Percentiles rank a stretch among this genome's conserved stretches.
Conservation (phyloP, 2,113 vertebrate genomes). For the human (Homo sapiens) region GRCh38 chr12:10963001-10963500, state of each 20-base stretch:
- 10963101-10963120: not conserved
- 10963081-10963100: not conserved
- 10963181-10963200: not conserved
- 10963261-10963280: not conserved
- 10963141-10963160: not conserved
- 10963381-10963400: not conserved
- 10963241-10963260: not conserved
- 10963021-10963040: no score
- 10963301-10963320: not conserved
- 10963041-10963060: no score
- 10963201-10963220: not conserved
- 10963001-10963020: no score
- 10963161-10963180: not conserved
- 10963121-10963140: not conserved
- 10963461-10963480: not conserved
- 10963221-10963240: not conserved
- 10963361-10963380: not conserved
- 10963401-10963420: not conserved
- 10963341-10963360: not conserved
- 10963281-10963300: not conserved
- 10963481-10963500: not conserved
- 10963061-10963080: not conserved
- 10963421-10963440: not conserved
- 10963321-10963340: not conserved
- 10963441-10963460: not conserved